phyloP scores from a whole-genome alignment of 2,113 vertebrate genomes.

The Lepisosteus osseus region DNA sequence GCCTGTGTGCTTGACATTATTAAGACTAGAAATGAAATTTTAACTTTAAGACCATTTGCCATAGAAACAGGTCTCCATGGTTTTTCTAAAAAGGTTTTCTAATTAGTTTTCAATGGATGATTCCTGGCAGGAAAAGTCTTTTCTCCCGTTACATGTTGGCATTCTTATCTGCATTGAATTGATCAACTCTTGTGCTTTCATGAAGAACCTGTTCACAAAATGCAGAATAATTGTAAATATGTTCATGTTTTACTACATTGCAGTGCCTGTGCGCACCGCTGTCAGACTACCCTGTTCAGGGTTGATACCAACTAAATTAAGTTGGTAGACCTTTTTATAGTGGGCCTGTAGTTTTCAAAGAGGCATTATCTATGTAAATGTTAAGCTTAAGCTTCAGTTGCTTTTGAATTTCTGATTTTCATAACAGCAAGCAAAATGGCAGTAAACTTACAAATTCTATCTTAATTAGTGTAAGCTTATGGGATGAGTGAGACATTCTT shows the following conservation, averaged over 20 bases:
- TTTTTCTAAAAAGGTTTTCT: background rate
- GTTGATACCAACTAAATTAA: too few species aligned
- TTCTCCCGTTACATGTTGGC: background rate
- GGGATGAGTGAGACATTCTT: background rate
- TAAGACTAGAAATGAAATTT: slow-evolving; percentile 9
- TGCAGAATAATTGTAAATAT: too few species aligned
- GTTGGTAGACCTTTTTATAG: too few species aligned
- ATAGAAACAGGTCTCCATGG: slow-evolving; percentile 4
- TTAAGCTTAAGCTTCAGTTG: too few species aligned
- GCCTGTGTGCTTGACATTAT: slow-evolving; percentile 5
- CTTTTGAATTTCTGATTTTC: too few species aligned
- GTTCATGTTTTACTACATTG: too few species aligned
- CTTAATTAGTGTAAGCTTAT: background rate
- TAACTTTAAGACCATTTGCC: background rate
- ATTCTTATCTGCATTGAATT: background rate
- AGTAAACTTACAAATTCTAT: slow-evolving; percentile 8
- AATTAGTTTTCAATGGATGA: background rate
- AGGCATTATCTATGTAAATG: too few species aligned
- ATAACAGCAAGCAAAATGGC: background rate
- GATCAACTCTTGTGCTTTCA: too few species aligned
- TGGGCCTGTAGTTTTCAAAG: too few species aligned
- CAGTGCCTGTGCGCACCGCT: too few species aligned
- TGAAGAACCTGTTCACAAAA: too few species aligned
- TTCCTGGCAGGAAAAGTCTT: background rate
- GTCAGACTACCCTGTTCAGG: too few species aligned